phyloP scores from a whole-genome alignment of 1,140 invertebrate genomes.

The Pogonomyrmex californicus region DNA sequence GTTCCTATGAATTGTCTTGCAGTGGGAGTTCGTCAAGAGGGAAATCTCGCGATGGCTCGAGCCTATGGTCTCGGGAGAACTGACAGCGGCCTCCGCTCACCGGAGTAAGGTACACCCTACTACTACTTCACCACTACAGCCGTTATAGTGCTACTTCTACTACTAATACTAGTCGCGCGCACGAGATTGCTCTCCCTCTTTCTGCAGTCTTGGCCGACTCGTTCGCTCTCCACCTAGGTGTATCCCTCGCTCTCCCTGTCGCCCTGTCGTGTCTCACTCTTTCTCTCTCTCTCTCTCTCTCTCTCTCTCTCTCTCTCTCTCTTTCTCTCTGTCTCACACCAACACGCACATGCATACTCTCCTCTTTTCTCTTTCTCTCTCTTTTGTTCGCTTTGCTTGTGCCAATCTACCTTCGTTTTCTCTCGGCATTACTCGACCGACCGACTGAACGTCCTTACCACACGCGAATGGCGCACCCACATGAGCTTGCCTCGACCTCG shows the following conservation, averaged over 20 bases:
- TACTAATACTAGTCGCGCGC: conserved; percentile 74
- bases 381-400: conserved; percentile 51
- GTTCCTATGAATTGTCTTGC: conserved; percentile 59
- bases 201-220: conserved; percentile 19
- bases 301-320: conserved; percentile 37
- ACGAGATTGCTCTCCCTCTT: conserved; percentile 61
- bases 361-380: conserved; percentile 15
- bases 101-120: conserved; percentile 83
- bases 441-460: conserved; percentile 70
- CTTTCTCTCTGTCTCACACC: conserved; percentile 18
- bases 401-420: conserved; percentile 75
- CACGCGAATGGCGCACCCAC: conserved; percentile 76
- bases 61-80: conserved; percentile 83
- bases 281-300: conserved; percentile 53
- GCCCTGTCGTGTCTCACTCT: conserved; percentile 42
- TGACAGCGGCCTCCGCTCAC: conserved; percentile 83
- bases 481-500: conserved; percentile 51
- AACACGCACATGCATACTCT: background rate
- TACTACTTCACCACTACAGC: conserved; percentile 77
- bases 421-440: conserved; percentile 55
- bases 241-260: conserved; percentile 53
- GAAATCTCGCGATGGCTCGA: conserved; percentile 79
- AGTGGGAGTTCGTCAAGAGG: conserved; percentile 66
- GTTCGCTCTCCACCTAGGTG: conserved; percentile 26
- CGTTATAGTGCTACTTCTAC: conserved; percentile 47